Base-by-base conservation (phyloP, 2,888 invertebrate genomes). In the Drosophila pseudotalamancana region DNA sequence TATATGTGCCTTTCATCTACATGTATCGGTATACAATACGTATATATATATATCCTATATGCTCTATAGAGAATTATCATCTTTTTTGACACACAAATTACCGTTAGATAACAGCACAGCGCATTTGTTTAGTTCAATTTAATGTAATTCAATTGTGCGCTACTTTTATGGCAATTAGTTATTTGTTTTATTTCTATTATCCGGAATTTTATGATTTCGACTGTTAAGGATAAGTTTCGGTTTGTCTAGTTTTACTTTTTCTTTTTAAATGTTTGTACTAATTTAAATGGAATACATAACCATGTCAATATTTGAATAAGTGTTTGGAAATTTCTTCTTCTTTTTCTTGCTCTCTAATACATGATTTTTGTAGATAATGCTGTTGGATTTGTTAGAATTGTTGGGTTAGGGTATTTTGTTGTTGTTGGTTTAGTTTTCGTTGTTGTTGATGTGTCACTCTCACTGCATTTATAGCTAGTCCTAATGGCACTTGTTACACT, bases 401-500 rank as follows among this genome's bases (percentile, higher is more conserved):
- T 45, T 29, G 19, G 19, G 18, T 39, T 45, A 21, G 59, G 27
- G 14, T 42, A 27, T 34, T n/a, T 51, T 39, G 34, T 55, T 43
- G 39, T 46, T 69, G 14, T 21, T 49, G 39, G 34, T 37, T 60
- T n/a, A n/a, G 29, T 14, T 46, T 11, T 46, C 73, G 18, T 45
- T 50, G 45, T 56, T 60, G 23, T 50, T 79, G 46, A 45, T 68
- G 72, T 79, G 77, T 72, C 67, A 62, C 54, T 65, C 48, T 66
- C 48, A 50, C 72, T 85, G 76, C 82, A n/a, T n/a, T 76, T 62
- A 53, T 77, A 64, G 48, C 49, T 85, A 77, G 88, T 72, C 79
- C 87, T 87, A 87, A 87, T 87, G 87, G 87, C 87, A 87, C 87
- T 89, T 87, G 66, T 74, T 84, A 71, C 60, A 67, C 69, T 77